These are phyloP conservation scores for Actinopyga echinites DNA, from an alignment of 53 echinoderm and acorn worm genomes.

Conservation along the genomic window DNA sequence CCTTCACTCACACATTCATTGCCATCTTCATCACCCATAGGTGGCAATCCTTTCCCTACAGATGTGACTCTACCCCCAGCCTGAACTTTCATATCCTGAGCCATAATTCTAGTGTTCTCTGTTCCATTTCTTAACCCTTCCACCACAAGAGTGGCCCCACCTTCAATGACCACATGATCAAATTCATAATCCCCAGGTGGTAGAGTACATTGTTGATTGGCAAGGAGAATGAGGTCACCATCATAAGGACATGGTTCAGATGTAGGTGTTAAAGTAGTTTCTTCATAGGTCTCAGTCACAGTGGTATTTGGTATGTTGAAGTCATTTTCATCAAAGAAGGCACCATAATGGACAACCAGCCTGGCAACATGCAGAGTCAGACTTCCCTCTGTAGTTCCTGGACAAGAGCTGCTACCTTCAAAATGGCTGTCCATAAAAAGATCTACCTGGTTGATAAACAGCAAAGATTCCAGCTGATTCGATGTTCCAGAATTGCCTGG, in stretches of 20 bases:
- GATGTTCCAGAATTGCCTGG: conserved; percentile 50
- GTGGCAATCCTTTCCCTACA: conserved; percentile 50
- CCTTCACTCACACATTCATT: conserved; percentile 64
- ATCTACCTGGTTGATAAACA: conserved; percentile 28
- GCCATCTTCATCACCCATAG: conserved; percentile 43
- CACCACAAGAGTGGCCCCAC: conserved; percentile 60
- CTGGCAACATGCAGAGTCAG: conserved; percentile 51
- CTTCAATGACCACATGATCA: conserved; percentile 59
- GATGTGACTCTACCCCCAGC: conserved; percentile 69
- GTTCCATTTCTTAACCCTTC: conserved; percentile 56
- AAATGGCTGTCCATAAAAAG: conserved; percentile 52
- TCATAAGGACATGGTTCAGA: not conserved
- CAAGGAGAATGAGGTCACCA: conserved; percentile 39
- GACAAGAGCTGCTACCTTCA: conserved; percentile 40
- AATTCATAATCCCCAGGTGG: conserved; percentile 56
- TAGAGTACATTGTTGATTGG: conserved; percentile 64
- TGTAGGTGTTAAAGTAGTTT: not conserved
- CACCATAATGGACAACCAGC: conserved; percentile 51
- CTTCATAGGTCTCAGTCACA: conserved; percentile 42
- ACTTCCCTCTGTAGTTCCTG: conserved; percentile 24
- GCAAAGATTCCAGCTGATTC: not conserved
- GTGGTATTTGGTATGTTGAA: conserved; percentile 22
- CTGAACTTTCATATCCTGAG: conserved; percentile 45
- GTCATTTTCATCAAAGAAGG: conserved; percentile 36
- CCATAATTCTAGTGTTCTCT: conserved; percentile 50